These are phyloP conservation scores for Melospiza melodia DNA, from an alignment of 2,113 vertebrate species.

Conservation along the genomic window DNA sequence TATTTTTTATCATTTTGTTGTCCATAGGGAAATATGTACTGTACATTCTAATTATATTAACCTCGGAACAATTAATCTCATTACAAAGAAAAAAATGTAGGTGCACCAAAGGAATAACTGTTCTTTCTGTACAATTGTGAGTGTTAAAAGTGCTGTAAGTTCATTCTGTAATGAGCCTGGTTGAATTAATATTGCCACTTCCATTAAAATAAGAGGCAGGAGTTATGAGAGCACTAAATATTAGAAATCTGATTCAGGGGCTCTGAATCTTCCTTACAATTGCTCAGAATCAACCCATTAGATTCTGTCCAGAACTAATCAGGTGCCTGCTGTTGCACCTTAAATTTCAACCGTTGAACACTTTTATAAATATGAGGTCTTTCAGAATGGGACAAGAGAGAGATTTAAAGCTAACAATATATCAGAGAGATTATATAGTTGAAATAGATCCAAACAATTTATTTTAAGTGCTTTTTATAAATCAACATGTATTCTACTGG, in stretches of 20 bases:
- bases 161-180: neutral
- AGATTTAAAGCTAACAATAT: neutral
- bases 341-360: slow-evolving; percentile 6
- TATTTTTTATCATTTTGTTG: neutral
- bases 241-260: neutral
- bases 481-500: neutral
- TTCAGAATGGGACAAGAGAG: neutral
- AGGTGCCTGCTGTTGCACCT: neutral
- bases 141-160: neutral
- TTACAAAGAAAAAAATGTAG: neutral
- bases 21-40: neutral
- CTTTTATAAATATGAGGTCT: neutral
- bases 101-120: neutral
- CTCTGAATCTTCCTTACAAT: neutral
- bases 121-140: neutral
- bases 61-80: neutral
- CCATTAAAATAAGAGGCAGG: neutral
- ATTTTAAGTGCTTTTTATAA: slow-evolving; percentile 20
- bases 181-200: slow-evolving; percentile 4
- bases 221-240: neutral
- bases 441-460: neutral
- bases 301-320: neutral
- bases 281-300: neutral
- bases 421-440: neutral
- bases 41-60: neutral